Conservation (phyloP, 53 echinoderm and acorn worm species). For the Echinometra lucunter region DNA sequence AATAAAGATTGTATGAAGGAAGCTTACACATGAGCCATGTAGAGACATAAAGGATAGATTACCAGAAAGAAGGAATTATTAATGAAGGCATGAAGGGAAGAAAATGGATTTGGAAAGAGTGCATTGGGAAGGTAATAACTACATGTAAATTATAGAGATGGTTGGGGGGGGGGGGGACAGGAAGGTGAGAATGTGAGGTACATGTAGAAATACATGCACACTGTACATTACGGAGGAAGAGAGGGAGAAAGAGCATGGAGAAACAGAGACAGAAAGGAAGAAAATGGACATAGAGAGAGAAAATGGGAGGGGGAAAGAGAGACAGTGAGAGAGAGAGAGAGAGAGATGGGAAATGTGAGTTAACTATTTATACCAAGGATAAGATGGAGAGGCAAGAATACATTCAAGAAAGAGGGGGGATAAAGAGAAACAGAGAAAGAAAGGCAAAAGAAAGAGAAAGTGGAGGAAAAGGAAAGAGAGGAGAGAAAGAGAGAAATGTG, state of each 20-base stretch:
- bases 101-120: no score
- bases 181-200: background rate
- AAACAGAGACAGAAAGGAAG: background rate
- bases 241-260: background rate
- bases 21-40: no score
- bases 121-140: no score
- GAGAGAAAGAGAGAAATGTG: constrained; percentile 6
- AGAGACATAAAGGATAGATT: no score
- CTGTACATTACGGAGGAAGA: background rate
- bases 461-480: background rate
- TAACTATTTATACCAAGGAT: background rate
- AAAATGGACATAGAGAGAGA: no score
- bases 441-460: no score
- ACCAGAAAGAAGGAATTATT: no score
- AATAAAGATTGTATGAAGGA: no score
- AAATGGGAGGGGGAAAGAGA: background rate
- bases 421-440: background rate
- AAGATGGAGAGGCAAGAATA: background rate
- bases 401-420: background rate
- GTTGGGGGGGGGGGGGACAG: background rate
- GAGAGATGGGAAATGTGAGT: background rate
- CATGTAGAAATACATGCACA: background rate
- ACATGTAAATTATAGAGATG: background rate
- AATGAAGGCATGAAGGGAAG: no score
- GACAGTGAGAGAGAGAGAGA: constrained; percentile 1